phyloP scores from a whole-genome alignment of 2,113 vertebrate genomes.

The Casuarius casuarius region DNA sequence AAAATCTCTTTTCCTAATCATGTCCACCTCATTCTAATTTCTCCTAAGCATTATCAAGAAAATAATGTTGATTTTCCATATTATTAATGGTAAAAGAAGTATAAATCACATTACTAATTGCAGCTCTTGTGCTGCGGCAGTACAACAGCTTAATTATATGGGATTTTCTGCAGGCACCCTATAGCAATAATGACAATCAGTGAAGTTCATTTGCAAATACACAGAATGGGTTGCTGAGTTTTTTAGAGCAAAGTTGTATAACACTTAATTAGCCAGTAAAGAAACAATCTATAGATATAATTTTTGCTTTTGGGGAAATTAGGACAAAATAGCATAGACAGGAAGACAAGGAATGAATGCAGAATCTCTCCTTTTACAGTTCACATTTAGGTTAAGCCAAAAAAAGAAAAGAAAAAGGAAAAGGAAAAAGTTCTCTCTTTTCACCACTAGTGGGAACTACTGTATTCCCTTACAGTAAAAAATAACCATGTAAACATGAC shows the following conservation, averaged over 20 bases:
- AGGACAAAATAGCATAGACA: not conserved
- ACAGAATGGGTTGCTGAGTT: not conserved
- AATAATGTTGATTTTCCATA: slow-evolving; percentile 39
- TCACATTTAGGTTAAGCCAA: not conserved
- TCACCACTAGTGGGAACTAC: slow-evolving; percentile 76
- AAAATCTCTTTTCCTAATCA: slow-evolving; percentile 41
- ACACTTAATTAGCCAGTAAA: slow-evolving; percentile 26
- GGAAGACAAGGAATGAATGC: not conserved
- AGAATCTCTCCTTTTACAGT: not conserved
- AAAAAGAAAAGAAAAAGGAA: not conserved
- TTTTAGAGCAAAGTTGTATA: slow-evolving; percentile 21
- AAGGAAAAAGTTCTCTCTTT: slow-evolving; percentile 20
- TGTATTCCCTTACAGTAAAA: slow-evolving; percentile 50
- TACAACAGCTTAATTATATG: slow-evolving; percentile 20
- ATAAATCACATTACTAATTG: slow-evolving; percentile 47
- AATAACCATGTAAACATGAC: slow-evolving; percentile 11
- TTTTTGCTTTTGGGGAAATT: slow-evolving; percentile 28
- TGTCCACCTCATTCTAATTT: slow-evolving; percentile 53
- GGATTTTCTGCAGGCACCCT: slow-evolving; percentile 25
- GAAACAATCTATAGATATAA: slow-evolving; percentile 30
- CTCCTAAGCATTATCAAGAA: slow-evolving; percentile 34
- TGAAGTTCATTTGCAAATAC: slow-evolving; percentile 30
- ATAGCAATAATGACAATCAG: slow-evolving; percentile 37
- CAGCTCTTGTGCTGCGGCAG: not conserved
- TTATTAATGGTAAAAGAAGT: slow-evolving; percentile 43